These are phyloP conservation scores for Tolmerus cingulatus DNA, from an alignment of 2,888 invertebrate genomes.

Conservation along the genomic window DNA sequence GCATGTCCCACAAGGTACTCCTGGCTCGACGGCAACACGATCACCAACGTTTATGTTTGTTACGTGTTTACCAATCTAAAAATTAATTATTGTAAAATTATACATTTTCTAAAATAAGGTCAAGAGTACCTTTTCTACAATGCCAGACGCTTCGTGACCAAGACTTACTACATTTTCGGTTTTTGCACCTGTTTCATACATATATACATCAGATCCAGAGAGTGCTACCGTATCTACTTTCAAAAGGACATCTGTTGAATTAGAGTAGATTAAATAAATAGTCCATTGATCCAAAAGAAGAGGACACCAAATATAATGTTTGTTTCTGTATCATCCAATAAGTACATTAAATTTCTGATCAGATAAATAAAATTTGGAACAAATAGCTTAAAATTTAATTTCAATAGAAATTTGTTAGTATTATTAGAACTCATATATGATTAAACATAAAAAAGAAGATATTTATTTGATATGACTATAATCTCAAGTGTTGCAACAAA, in stretches of 20 bases:
- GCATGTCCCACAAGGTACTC: slow-evolving; percentile 85
- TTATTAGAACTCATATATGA: too few species aligned
- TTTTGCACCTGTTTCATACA: slow-evolving; percentile 65
- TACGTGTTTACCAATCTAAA: slow-evolving; percentile 68
- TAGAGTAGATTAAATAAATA: not conserved
- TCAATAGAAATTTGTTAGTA: too few species aligned
- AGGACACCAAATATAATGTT: not conserved
- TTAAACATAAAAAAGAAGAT: too few species aligned
- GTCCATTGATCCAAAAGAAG: not conserved
- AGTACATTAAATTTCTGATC: too few species aligned
- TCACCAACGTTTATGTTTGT: slow-evolving; percentile 78
- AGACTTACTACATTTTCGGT: slow-evolving; percentile 65
- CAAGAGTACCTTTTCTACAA: slow-evolving; percentile 71
- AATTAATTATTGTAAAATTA: too few species aligned
- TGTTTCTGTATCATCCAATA: too few species aligned
- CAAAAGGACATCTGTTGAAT: slow-evolving; percentile 67
- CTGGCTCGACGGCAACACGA: slow-evolving; percentile 92
- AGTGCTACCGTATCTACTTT: slow-evolving; percentile 88
- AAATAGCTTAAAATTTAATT: too few species aligned
- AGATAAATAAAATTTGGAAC: too few species aligned
- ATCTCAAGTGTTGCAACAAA: too few species aligned
- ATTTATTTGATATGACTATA: too few species aligned
- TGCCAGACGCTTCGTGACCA: slow-evolving; percentile 90
- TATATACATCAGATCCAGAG: slow-evolving; percentile 93
- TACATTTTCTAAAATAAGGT: too few species aligned